Evolutionary conservation across 2,797 vertebrate genomes (phyloP).

Genomic region (Darevskia mixta): DNA sequence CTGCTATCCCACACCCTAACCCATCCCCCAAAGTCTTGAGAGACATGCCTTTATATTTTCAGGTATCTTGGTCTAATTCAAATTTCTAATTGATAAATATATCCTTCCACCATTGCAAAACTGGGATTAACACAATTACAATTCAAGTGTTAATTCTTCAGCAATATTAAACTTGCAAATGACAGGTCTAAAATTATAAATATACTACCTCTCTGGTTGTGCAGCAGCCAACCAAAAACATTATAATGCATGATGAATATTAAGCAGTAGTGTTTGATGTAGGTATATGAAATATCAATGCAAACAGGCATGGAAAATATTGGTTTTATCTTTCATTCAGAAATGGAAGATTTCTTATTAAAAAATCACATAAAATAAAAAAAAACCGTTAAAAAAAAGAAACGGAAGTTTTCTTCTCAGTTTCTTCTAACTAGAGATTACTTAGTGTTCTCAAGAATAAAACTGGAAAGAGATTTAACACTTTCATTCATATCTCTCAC

Average conservation of each 20-base stretch:
- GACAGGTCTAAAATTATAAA: background rate
- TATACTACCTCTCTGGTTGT: background rate
- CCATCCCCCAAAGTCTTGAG: background rate
- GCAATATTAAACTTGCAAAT: background rate
- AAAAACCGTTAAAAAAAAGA: no score
- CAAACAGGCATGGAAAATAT: slow-evolving; percentile 6
- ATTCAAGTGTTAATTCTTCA: background rate
- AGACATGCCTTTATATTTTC: background rate
- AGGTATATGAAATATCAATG: background rate
- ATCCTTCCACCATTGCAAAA: background rate
- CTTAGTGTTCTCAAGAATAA: background rate
- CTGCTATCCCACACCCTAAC: no score
- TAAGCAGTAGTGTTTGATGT: background rate
- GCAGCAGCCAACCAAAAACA: background rate
- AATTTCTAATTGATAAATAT: background rate
- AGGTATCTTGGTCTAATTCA: background rate
- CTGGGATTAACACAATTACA: background rate
- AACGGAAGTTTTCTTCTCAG: background rate
- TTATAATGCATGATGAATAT: background rate
- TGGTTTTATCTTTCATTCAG: background rate
- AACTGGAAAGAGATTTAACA: background rate
- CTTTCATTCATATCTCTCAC: background rate
- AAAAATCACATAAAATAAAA: no score
- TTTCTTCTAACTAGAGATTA: background rate
- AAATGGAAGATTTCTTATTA: background rate